Base-by-base conservation (phyloP, 1,140 invertebrate species). In the Leptinotarsa texana region DNA sequence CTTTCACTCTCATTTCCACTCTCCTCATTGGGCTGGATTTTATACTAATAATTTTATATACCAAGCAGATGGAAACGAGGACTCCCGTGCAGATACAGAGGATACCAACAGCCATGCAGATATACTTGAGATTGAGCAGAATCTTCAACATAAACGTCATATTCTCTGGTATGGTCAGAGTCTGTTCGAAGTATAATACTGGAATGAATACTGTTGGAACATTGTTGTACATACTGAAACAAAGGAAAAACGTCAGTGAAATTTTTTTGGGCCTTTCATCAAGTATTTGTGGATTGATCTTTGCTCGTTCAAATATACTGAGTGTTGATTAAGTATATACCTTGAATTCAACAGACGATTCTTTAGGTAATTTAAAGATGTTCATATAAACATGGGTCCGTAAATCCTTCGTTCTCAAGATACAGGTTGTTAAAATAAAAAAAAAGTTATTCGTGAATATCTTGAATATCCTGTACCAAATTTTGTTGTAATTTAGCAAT, bases 141-240 rank as follows among this genome's bases (percentile, higher is more conserved):
- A 83, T 18, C 27, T 73, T 77, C 13, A 83, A 33, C 15, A 71
- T 63, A 27, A 81, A 77, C 1, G 69, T 61, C 27, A 82, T 57
- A 51, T 73, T 47, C 4, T 75, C 73, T 24, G 83, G 80, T 2
- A 93, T 87, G 17, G 84, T 83, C 1, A 91, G 92, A 61, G 88
- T 87, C 79, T 95, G 88, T 74, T 91, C 89, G 78, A 95, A 94
- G 93, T 93, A 95, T 27, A 95, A 88, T 33, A 94, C 87, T 1
- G 94, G 94, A 78, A 95, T 91, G 82, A 91, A 91, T 62, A 92
- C 87, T 70, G 83, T 88, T 1, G 92, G 92, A 1, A 93, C 88
- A 62, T 92, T 82, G 67, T 88, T 86, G 80, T 90, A 92, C n/a
- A 93, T 78, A 1, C 90, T 91, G 83, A 76, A 86, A 69, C 61